phyloP scores from a whole-genome alignment of 2,888 invertebrate species.

The Xanthia icteritia region DNA sequence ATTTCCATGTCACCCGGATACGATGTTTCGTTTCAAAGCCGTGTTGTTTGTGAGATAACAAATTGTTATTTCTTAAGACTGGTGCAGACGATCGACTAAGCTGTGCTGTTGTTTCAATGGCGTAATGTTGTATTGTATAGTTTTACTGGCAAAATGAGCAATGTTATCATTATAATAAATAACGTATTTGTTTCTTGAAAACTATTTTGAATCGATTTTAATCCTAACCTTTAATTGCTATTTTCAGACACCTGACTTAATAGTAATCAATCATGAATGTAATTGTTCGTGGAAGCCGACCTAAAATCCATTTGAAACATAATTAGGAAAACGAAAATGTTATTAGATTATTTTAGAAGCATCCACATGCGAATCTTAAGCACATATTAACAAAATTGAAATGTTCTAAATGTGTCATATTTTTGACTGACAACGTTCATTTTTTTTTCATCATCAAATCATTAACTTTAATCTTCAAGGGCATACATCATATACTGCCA shows the following conservation, averaged over 20 bases:
- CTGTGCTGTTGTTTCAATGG: constrained; percentile 8
- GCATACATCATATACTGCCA: too few species aligned
- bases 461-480: too few species aligned
- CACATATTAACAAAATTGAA: not conserved
- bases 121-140: not conserved
- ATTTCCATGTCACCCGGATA: constrained; percentile 59
- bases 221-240: not conserved
- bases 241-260: not conserved
- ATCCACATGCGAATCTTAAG: not conserved
- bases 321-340: not conserved
- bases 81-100: not conserved
- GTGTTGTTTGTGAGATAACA: constrained; percentile 44
- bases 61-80: constrained; percentile 51
- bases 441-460: too few species aligned
- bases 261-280: not conserved
- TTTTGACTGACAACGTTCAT: not conserved
- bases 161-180: not conserved
- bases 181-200: too few species aligned
- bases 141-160: not conserved
- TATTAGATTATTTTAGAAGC: not conserved
- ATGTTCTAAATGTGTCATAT: not conserved
- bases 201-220: not conserved
- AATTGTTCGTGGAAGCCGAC: not conserved
- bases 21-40: constrained; percentile 53
- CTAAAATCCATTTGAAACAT: too few species aligned